phyloP scores from a whole-genome alignment of 2,113 vertebrate genomes.

The Charadrius vociferus region DNA sequence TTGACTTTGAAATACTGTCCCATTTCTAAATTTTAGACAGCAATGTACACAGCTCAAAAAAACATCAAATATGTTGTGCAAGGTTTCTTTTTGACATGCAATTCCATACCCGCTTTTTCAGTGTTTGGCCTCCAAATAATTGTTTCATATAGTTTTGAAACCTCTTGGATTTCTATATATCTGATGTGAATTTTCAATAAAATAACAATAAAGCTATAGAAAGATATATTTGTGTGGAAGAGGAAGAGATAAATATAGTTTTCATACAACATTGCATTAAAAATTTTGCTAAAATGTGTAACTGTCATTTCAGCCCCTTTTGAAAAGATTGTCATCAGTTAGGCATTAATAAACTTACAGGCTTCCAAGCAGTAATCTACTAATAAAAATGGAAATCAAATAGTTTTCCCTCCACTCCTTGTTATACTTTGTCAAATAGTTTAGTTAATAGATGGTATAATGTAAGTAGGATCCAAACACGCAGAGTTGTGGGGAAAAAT shows the following conservation, averaged over 20 bases:
- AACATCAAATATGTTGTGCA: neutral
- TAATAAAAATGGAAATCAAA: constrained; percentile 19
- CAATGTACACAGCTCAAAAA: neutral
- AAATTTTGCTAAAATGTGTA: neutral
- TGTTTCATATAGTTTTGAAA: neutral
- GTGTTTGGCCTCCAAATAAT: neutral
- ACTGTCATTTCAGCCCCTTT: neutral
- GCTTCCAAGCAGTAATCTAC: neutral
- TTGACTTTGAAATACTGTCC: neutral
- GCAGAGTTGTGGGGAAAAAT: neutral
- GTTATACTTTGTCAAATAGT: neutral
- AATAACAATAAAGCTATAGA: neutral
- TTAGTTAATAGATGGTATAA: neutral
- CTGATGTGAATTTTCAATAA: neutral
- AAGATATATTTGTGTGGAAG: neutral
- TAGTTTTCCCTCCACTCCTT: neutral
- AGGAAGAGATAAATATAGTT: neutral
- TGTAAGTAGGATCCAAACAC: neutral
- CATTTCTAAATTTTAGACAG: neutral
- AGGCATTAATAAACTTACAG: neutral
- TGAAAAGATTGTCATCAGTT: neutral
- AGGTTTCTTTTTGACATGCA: neutral
- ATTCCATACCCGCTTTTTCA: neutral
- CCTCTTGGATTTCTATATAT: neutral
- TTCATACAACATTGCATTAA: neutral